Evolutionary conservation across 2,797 vertebrate species (phyloP).

Genomic region (Acanthornis magna): DNA sequence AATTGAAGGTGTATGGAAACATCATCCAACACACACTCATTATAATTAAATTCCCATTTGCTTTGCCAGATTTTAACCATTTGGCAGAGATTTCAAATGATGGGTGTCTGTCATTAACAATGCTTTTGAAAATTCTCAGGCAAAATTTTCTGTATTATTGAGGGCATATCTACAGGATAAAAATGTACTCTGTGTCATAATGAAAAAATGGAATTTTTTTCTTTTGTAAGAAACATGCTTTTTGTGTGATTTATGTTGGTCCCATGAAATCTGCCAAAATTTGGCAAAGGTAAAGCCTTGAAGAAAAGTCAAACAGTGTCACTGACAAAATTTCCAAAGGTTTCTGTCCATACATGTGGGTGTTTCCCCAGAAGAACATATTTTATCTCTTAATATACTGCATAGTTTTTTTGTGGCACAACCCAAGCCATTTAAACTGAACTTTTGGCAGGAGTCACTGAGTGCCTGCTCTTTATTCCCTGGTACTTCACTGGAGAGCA

Average conservation of each 20-base stretch:
- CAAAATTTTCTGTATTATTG: not conserved
- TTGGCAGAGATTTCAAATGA: not conserved
- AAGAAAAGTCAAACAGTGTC: not conserved
- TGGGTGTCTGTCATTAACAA: not conserved
- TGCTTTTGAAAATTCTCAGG: not conserved
- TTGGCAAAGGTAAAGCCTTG: not conserved
- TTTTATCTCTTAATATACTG: not conserved
- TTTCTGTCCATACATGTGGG: not conserved
- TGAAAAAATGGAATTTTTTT: not conserved
- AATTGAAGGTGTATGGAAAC: not conserved
- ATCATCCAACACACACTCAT: not conserved
- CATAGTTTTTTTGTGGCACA: not conserved
- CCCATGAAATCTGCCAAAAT: not conserved
- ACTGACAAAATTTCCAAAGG: not conserved
- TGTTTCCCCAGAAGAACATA: not conserved
- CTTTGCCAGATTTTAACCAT: not conserved
- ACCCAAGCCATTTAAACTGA: not conserved
- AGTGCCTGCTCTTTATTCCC: not conserved
- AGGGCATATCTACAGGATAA: not conserved
- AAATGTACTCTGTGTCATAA: not conserved
- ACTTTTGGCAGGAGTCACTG: not conserved
- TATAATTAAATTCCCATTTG: not conserved
- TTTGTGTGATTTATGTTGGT: not conserved
- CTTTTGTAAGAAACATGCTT: fast-evolving
- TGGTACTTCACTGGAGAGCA: not conserved